phyloP scores from a whole-genome alignment of 2,797 vertebrate species.

The Syngnathus acus region DNA sequence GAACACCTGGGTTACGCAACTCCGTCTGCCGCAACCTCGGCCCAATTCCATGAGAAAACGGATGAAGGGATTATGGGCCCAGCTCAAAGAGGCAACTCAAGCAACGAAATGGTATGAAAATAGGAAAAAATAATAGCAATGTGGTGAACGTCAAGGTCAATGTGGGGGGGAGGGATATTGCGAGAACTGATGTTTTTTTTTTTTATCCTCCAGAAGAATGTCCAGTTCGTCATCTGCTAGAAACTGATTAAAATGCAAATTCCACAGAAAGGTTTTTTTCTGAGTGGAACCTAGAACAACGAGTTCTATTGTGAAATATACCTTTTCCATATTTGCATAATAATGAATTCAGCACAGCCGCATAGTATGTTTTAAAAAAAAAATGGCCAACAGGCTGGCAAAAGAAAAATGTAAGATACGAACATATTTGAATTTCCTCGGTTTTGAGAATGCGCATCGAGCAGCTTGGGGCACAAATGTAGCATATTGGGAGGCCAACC shows the following conservation, averaged over 20 bases:
- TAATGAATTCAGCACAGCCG: neutral
- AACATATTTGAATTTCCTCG: no score
- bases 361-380: neutral
- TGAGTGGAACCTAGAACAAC: neutral
- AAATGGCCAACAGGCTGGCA: neutral
- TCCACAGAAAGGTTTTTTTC: neutral
- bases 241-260: neutral
- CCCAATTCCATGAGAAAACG: slow-evolving; percentile 2
- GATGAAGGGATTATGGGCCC: neutral
- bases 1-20: slow-evolving; percentile 7
- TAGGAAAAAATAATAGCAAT: neutral
- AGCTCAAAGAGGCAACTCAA: neutral
- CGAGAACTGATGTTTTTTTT: neutral
- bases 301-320: neutral
- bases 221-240: neutral
- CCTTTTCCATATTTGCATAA: neutral
- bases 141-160: neutral
- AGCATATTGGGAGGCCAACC: neutral
- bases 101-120: neutral
- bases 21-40: neutral
- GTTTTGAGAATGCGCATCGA: no score
- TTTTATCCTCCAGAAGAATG: neutral
- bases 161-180: no score
- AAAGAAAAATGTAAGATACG: neutral
- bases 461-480: no score